phyloP scores from a whole-genome alignment of 2,888 invertebrate genomes.

The Glyphotaelius pellucidus region DNA sequence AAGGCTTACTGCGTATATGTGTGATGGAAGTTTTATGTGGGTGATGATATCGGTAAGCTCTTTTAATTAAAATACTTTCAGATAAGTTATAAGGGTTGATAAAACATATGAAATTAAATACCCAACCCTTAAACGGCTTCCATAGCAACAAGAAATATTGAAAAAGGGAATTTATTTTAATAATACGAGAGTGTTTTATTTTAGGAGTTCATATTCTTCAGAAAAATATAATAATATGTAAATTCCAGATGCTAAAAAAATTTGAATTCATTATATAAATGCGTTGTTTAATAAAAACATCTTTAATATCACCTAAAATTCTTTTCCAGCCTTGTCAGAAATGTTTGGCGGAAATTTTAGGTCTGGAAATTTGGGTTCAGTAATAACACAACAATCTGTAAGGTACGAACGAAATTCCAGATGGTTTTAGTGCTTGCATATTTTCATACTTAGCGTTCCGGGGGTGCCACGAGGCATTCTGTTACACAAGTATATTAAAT shows the following conservation, averaged over 20 bases:
- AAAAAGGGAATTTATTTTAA: neutral
- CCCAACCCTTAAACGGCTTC: neutral
- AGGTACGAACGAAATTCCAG: neutral
- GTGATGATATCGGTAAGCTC: neutral
- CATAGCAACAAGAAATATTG: neutral
- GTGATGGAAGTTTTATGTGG: no score
- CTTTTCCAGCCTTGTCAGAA: neutral
- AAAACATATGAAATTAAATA: neutral
- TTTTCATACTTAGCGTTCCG: neutral
- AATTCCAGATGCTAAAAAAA: neutral
- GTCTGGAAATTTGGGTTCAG: neutral
- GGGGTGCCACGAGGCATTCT: neutral
- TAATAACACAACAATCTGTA: neutral
- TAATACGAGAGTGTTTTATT: neutral
- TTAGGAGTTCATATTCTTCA: neutral
- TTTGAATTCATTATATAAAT: neutral
- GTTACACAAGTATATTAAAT: neutral
- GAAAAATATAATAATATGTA: neutral
- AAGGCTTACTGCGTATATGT: no score
- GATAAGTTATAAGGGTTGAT: neutral
- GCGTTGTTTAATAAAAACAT: neutral
- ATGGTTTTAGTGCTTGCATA: neutral
- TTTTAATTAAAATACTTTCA: neutral
- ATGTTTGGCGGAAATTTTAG: neutral
- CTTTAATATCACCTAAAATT: neutral